Conservation (phyloP, 2,888 invertebrate genomes). For the Geotrupes spiniger region DNA sequence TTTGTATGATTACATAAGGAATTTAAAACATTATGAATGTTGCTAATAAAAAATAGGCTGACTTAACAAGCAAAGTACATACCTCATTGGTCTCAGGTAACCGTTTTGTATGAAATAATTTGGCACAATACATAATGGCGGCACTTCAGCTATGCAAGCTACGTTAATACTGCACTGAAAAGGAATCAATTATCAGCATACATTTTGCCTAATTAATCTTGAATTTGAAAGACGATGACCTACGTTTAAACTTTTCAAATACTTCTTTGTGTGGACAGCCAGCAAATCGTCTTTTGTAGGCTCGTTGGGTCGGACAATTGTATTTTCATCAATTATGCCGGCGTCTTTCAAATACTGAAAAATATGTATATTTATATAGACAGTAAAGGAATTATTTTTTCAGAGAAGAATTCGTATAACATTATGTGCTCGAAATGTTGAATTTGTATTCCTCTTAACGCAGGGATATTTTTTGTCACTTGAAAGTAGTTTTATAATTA, state of each 20-base stretch:
- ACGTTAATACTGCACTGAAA: slow-evolving; percentile 77
- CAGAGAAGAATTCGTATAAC: no score
- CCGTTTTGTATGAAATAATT: slow-evolving; percentile 72
- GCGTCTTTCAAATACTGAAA: slow-evolving; percentile 60
- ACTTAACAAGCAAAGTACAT: slow-evolving; percentile 17
- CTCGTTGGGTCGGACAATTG: slow-evolving; percentile 67
- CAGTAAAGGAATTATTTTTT: background rate
- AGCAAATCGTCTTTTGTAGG: slow-evolving; percentile 69
- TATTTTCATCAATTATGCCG: slow-evolving; percentile 60
- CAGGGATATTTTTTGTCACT: no score
- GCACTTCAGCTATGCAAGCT: slow-evolving; percentile 77
- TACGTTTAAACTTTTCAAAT: slow-evolving; percentile 72
- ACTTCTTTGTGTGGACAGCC: slow-evolving; percentile 72
- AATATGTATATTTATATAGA: slow-evolving; percentile 2
- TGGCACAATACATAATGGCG: slow-evolving; percentile 70
- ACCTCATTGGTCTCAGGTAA: slow-evolving; percentile 78
- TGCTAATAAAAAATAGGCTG: no score
- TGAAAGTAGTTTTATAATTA: no score
- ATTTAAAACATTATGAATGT: no score
- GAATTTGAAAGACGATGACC: slow-evolving; percentile 29
- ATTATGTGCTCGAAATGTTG: no score
- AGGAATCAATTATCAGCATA: slow-evolving; percentile 2
- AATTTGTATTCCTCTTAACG: no score
- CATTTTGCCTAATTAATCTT: slow-evolving; percentile 46
- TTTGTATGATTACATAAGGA: no score